Base-by-base conservation (phyloP, 37 sponge, comb jelly and placozoan genomes). In the Hormiphora californensis region DNA sequence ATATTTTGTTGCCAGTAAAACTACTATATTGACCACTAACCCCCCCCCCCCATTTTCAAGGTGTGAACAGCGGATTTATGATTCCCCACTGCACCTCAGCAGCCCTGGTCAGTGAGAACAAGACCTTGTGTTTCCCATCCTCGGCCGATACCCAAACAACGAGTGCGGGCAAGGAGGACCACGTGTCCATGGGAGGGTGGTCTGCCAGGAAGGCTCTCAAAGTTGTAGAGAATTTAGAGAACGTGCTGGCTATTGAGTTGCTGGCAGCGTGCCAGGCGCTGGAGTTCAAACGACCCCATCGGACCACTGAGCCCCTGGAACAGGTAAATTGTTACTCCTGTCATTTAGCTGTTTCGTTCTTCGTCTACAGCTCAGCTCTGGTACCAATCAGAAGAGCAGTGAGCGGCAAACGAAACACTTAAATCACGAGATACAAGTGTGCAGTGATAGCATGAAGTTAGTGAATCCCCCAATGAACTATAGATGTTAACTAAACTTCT, bases 171-270 rank as follows among this genome's bases (percentile, higher is more conserved):
- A 87, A 88, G n/a, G 98, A 97, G 85, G 98, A 97, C 86, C 98
- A 97, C 49, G 98, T 97, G 55, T 97, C 98, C 63, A 97, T 97
- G 98, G 98, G 98, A 57, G 98, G 98, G 9, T 94, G 81, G 85
- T 86, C 94, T 28, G 98, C 98, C 9, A 90, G 98, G 69, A 94
- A 97, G 89, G 95, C 98, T 17, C 87, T 97, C n/a, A 90, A 73
- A 22, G 93, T 94, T 0, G 93, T 97, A 31, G 89, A 94, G 40
- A 92, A 97, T 43, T 92, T 94, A 7, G 98, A 97, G 55, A 86
- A 87, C 32, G 95, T 97, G 32, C 39, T 94, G 53, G 98, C 95
- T 21, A 97, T 97, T 88, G 98, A 97, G 87, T 55, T 97, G 89
- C 55, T 94, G 63, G 92, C 95, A 43, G 95, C 98, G 23, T 97